A percentile compares a stretch with the other conserved stretches of the same genome.
Evolutionary conservation across 1,140 invertebrate genomes (phyloP).

Genomic region (Sitobion miscanthi): DNA sequence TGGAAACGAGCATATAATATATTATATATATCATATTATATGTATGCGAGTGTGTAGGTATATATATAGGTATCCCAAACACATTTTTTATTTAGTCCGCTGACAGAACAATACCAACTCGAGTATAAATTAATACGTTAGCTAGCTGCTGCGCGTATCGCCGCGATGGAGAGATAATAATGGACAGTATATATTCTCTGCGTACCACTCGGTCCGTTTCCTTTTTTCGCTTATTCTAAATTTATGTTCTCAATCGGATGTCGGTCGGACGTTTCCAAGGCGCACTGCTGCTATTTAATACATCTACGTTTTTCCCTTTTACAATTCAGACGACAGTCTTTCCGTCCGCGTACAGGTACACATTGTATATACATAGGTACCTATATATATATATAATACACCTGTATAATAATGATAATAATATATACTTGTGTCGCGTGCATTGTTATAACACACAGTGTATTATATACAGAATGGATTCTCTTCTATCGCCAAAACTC

Average conservation of each 20-base stretch:
- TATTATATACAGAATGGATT: background rate
- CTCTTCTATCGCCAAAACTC: background rate
- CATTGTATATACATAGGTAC: background rate
- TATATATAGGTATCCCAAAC: background rate
- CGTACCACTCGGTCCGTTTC: background rate
- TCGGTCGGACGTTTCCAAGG: slow-evolving; percentile 26
- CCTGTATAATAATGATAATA: background rate
- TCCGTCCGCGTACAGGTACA: background rate
- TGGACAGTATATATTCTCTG: background rate
- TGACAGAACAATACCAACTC: slow-evolving; percentile 46
- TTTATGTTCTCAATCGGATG: slow-evolving; percentile 33
- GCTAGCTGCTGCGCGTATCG: background rate
- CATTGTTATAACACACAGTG: background rate
- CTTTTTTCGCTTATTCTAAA: slow-evolving; percentile 15
- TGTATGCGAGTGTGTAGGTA: background rate
- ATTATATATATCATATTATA: background rate
- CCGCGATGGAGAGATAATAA: slow-evolving; percentile 9
- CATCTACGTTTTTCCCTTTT: background rate
- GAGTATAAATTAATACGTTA: slow-evolving; percentile 50
- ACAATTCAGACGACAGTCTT: slow-evolving; percentile 11
- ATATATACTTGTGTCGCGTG: background rate
- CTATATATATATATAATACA: too few species aligned
- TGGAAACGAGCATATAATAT: background rate
- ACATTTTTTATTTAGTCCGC: slow-evolving; percentile 25
- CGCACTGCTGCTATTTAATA: background rate